phyloP scores from a whole-genome alignment of 2,113 vertebrate genomes.

The Hemichromis elongatus region DNA sequence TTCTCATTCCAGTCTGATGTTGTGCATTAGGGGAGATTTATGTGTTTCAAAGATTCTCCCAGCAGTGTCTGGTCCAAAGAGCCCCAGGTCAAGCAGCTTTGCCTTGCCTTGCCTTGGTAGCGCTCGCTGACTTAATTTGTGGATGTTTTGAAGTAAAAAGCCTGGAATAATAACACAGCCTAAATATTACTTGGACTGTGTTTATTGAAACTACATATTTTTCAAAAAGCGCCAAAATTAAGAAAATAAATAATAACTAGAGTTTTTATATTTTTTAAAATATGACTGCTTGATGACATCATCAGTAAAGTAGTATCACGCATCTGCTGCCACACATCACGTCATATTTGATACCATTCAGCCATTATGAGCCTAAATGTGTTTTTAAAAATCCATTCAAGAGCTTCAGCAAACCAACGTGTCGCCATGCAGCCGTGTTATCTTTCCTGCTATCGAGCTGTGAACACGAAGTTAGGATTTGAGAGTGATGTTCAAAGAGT shows the following conservation, averaged over 20 bases:
- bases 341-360: background rate
- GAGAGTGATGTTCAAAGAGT: no score
- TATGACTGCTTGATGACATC: background rate
- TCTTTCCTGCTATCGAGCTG: background rate
- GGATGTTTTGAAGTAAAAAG: background rate
- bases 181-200: background rate
- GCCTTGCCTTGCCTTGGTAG: background rate
- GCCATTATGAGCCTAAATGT: background rate
- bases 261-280: background rate
- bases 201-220: background rate
- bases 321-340: no score
- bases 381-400: background rate
- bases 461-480: no score
- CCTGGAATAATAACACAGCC: background rate
- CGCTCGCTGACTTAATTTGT: background rate
- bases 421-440: background rate
- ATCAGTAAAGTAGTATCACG: no score
- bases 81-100: background rate
- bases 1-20: background rate
- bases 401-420: background rate
- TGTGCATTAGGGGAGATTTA: background rate
- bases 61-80: background rate
- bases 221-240: background rate
- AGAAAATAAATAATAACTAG: background rate
- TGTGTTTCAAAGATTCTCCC: background rate